Base-by-base conservation (phyloP, 2,888 invertebrate genomes). In the Leptopilina syphax region DNA sequence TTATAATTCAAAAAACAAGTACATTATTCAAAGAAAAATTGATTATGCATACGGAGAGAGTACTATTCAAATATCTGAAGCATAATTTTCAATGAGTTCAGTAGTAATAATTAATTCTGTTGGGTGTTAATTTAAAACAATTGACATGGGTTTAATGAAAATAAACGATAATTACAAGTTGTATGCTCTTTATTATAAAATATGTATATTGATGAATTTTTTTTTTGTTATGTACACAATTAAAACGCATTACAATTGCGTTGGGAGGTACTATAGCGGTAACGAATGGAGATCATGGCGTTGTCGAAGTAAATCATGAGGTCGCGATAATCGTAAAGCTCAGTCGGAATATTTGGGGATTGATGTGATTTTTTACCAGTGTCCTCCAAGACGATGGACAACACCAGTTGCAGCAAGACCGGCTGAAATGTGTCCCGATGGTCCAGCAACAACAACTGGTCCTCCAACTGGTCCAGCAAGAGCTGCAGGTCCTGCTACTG, bases 361-460 rank as follows among this genome's bases (percentile, higher is more conserved):
- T 50, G 50, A 76, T 24, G 60, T 8, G 34, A 1, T 6, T 7
- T 27, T 84, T 87, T 88, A 90, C 86, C 87, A 89, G 77, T 88
- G 87, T 57, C 85, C 86, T 27, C 84, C 87, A 5, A 82, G 84
- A 68, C 87, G 87, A n/a, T 85, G 88, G 57, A 87, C 76, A 44
- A 90, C 85, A 65, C 89, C 87, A 65, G 89, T 89, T 66, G 85
- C 86, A 10, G 85, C 87, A 65, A 82, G 81, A 57, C 91, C 91
- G 24, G 91, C 87, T 6, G 88, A 79, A 84, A 92, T 91, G 83
- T 88, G 88, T 50, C 91, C 92, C 34, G 92, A 91, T 24, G 92
- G 92, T 65, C 92, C 92, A 13, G 90, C 90, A 68, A 92, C 89
- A 1, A 91, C 76, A 47, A 90, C 88, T 27, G 91, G 90, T 2